phyloP scores from a whole-genome alignment of 2,888 invertebrate species.

The Eupithecia vulgata region DNA sequence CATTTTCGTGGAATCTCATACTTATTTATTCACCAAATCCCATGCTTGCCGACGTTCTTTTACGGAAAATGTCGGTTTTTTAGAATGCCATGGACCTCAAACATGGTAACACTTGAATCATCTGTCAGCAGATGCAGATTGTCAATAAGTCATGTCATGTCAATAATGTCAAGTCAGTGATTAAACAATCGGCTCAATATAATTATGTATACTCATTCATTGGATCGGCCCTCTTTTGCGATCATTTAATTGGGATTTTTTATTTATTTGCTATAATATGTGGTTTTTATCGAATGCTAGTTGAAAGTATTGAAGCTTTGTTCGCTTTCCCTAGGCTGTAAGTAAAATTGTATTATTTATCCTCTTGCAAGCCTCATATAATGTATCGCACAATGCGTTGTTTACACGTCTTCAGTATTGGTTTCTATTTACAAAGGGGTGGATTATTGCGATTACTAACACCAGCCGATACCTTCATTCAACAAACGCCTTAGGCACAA shows the following conservation, averaged over 20 bases:
- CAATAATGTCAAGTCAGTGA: slow-evolving; percentile 18
- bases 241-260: slow-evolving; percentile 65
- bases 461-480: slow-evolving; percentile 23
- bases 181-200: slow-evolving; percentile 62
- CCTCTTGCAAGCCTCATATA: slow-evolving; percentile 43
- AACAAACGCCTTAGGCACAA: slow-evolving; percentile 4
- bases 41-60: too few relatives aligned
- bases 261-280: slow-evolving; percentile 72
- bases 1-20: too few relatives aligned
- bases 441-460: slow-evolving; percentile 59
- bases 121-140: too few relatives aligned
- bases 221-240: slow-evolving; percentile 66
- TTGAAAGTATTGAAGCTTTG: slow-evolving; percentile 61
- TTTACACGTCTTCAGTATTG: slow-evolving; percentile 78
- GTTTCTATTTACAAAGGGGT: slow-evolving; percentile 79
- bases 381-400: slow-evolving; percentile 61
- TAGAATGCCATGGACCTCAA: too few relatives aligned
- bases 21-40: too few relatives aligned
- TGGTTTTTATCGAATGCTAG: slow-evolving; percentile 63
- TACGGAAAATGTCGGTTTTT: too few relatives aligned
- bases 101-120: too few relatives aligned
- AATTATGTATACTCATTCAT: too few relatives aligned
- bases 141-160: too few relatives aligned
- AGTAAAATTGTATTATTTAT: slow-evolving; percentile 53
- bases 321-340: slow-evolving; percentile 59